Evolutionary conservation across 1,140 invertebrate genomes (phyloP).

Genomic region (Euura saliciscinereae): DNA sequence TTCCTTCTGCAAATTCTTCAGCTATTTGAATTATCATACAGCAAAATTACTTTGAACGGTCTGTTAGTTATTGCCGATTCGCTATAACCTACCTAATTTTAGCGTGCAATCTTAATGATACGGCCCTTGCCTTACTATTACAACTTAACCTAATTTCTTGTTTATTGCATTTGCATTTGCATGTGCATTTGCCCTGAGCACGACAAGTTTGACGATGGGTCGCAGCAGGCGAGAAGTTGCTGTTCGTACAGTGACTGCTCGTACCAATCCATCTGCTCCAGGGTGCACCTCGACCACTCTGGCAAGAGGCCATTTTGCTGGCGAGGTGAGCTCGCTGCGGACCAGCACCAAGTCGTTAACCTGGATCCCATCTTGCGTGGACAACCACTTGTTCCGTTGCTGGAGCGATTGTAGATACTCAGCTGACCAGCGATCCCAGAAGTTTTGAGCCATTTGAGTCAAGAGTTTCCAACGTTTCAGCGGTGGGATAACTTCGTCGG

Average conservation of each 20-base stretch:
- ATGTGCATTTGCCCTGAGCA: too few species aligned
- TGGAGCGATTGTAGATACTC: conserved; percentile 35
- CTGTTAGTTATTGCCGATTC: too few species aligned
- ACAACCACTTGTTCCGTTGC: conserved; percentile 19
- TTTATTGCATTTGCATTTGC: too few species aligned
- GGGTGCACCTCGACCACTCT: conserved; percentile 21
- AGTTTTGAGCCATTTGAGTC: conserved; percentile 25
- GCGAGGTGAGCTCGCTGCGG: conserved; percentile 12
- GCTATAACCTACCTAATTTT: too few species aligned
- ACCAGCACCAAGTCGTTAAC: conserved; percentile 19
- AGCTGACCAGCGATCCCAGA: conserved; percentile 34
- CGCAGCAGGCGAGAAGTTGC: too few species aligned
- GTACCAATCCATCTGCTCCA: conserved; percentile 14
- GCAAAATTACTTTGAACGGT: too few species aligned
- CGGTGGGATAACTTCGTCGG: conserved; percentile 19
- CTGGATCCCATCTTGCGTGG: neutral
- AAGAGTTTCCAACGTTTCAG: conserved; percentile 28
- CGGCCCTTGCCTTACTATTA: too few species aligned
- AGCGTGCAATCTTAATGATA: too few species aligned
- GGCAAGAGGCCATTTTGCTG: conserved; percentile 15
- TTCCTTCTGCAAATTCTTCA: too few species aligned
- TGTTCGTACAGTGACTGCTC: conserved; percentile 13
- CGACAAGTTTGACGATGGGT: too few species aligned
- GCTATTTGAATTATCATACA: too few species aligned
- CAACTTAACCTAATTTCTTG: too few species aligned